Conservation (phyloP, 2,888 invertebrate genomes). For the Drosophila picticornis region DNA sequence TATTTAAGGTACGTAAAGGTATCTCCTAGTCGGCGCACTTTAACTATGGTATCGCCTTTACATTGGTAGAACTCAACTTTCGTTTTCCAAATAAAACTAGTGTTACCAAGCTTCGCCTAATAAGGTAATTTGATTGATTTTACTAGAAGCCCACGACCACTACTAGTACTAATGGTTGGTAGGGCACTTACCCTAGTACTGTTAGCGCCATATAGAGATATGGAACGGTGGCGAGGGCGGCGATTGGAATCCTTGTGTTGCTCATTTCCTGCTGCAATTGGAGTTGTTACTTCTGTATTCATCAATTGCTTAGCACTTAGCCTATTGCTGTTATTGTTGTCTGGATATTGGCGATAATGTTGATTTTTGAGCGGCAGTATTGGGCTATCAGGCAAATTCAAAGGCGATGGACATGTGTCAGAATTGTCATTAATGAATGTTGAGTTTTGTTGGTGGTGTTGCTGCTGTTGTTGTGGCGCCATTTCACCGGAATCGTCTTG, state of each 20-base stretch:
- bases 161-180: not conserved
- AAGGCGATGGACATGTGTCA: conserved; percentile 75
- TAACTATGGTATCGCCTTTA: not conserved
- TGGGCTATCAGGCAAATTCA: conserved; percentile 82
- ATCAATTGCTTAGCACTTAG: conserved; percentile 32
- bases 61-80: not conserved
- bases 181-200: conserved; percentile 79
- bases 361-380: conserved; percentile 76
- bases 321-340: conserved; percentile 45
- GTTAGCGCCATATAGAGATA: conserved; percentile 80
- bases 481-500: conserved; percentile 53
- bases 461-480: conserved; percentile 72
- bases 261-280: conserved; percentile 55
- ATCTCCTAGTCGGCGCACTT: too few species aligned
- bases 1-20: not conserved
- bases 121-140: conserved; percentile 73
- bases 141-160: conserved; percentile 40
- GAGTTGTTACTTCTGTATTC: conserved; percentile 34
- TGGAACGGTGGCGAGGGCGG: conserved; percentile 72
- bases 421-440: conserved; percentile 83
- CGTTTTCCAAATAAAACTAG: not conserved
- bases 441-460: conserved; percentile 80
- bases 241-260: conserved; percentile 56
- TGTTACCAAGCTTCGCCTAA: conserved; percentile 39
- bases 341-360: conserved; percentile 50